Conservation (phyloP, 2,888 invertebrate genomes). For the Leptopilina drosophilae region DNA sequence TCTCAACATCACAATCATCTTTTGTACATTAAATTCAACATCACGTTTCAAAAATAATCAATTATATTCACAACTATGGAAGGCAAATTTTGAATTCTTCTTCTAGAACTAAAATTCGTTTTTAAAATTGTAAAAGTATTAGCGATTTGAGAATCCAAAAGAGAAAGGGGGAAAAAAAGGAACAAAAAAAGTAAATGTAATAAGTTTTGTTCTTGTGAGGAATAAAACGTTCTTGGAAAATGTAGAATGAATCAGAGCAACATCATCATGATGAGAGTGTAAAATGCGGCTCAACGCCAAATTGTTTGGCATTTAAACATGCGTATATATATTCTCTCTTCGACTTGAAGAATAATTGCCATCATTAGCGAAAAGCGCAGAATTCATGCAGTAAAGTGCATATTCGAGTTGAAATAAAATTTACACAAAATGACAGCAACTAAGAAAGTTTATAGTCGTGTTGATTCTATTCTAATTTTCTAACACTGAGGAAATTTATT, state of each 20-base stretch:
- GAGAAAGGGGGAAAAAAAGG: too few relatives aligned
- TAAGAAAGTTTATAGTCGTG: constrained; percentile 27
- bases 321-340: background rate
- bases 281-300: constrained; percentile 55
- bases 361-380: constrained; percentile 42
- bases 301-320: constrained; percentile 47
- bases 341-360: constrained; percentile 40
- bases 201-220: background rate
- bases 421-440: constrained; percentile 16
- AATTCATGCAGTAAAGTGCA: constrained; percentile 32
- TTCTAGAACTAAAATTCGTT: too few relatives aligned
- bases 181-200: background rate
- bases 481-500: constrained; percentile 29
- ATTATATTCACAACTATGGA: too few relatives aligned
- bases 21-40: background rate
- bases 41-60: too few relatives aligned
- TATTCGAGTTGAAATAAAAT: background rate
- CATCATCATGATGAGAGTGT: constrained; percentile 53
- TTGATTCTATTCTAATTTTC: constrained; percentile 19
- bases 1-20: constrained; percentile 36
- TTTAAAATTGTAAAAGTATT: too few relatives aligned
- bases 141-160: too few relatives aligned
- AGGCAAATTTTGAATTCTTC: too few relatives aligned
- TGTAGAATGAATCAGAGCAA: constrained; percentile 55
- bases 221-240: constrained; percentile 53